phyloP scores from a whole-genome alignment of 2,797 vertebrate genomes.

The Pangasius djambal region DNA sequence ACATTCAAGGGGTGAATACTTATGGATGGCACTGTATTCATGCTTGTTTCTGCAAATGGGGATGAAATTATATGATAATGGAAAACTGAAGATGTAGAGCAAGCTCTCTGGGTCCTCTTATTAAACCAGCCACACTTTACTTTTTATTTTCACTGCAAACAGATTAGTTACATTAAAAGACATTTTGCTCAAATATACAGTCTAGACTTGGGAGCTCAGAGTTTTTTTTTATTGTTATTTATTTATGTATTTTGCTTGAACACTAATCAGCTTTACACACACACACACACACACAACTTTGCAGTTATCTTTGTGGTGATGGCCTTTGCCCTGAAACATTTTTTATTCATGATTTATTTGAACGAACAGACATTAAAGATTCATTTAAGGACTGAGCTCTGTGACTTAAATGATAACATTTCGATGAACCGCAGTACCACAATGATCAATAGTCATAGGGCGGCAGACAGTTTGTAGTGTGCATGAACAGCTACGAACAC shows the following conservation, averaged over 20 bases:
- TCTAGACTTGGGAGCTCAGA: conserved; percentile 18
- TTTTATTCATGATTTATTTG: conserved; percentile 44
- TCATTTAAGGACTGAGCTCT: conserved; percentile 15
- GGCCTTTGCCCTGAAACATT: conserved; percentile 21
- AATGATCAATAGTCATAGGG: background rate
- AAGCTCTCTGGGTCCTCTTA: conserved; percentile 32
- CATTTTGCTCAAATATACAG: conserved; percentile 39
- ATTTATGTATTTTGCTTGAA: background rate
- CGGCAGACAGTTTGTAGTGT: background rate
- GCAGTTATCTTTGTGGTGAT: conserved; percentile 44
- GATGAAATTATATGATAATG: background rate
- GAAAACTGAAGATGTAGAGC: background rate
- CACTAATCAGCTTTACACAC: conserved; percentile 39
- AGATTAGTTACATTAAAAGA: conserved; percentile 49
- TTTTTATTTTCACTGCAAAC: conserved; percentile 37
- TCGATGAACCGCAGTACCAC: background rate
- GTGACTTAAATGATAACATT: conserved; percentile 1
- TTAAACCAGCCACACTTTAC: conserved; percentile 36
- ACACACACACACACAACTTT: conserved; percentile 22
- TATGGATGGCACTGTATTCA: background rate
- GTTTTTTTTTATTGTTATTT: conserved; percentile 36
- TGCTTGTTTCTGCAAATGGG: background rate
- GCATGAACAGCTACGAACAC: background rate
- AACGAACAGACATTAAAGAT: conserved; percentile 4
- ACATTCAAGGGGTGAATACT: background rate